Percentiles rank a stretch among this genome's conserved stretches.
Evolutionary conservation across 2,888 invertebrate species (phyloP).

Genomic region (Hermaeophaga mercurialis): DNA sequence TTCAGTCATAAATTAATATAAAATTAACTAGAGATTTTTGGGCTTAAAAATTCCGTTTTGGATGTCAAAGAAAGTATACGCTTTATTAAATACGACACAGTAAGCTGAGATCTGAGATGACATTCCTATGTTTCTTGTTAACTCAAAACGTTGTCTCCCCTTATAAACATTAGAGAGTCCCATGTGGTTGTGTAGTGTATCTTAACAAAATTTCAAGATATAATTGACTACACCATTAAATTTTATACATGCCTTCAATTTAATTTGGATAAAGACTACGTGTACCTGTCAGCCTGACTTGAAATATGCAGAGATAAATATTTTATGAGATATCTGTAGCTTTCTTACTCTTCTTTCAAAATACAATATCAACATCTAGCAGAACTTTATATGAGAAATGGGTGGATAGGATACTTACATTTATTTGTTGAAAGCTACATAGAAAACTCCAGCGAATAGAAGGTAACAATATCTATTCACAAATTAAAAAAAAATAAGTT

Average conservation of each 20-base stretch:
- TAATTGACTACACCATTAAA: neutral
- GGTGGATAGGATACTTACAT: no score
- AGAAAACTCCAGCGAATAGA: no score
- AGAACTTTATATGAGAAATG: no score
- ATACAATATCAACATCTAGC: no score
- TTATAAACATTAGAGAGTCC: neutral
- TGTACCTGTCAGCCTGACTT: neutral
- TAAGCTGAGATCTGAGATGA: neutral
- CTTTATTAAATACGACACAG: neutral
- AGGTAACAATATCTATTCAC: no score
- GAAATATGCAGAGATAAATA: neutral
- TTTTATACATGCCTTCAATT: neutral
- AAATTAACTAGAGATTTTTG: neutral
- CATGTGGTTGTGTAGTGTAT: neutral
- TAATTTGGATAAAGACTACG: neutral
- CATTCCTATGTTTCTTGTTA: neutral
- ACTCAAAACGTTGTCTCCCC: neutral
- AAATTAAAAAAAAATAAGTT: no score
- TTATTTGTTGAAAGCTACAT: no score
- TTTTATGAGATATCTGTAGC: no score
- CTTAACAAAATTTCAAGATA: neutral
- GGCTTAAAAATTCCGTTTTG: neutral
- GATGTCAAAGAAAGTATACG: constrained; percentile 1
- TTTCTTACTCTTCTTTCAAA: no score
- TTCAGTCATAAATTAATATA: neutral